Evolutionary conservation across 2,888 invertebrate genomes (phyloP), one percentile per base, ranked within the genome.

Genomic region (Mythimna ferrago): DNA sequence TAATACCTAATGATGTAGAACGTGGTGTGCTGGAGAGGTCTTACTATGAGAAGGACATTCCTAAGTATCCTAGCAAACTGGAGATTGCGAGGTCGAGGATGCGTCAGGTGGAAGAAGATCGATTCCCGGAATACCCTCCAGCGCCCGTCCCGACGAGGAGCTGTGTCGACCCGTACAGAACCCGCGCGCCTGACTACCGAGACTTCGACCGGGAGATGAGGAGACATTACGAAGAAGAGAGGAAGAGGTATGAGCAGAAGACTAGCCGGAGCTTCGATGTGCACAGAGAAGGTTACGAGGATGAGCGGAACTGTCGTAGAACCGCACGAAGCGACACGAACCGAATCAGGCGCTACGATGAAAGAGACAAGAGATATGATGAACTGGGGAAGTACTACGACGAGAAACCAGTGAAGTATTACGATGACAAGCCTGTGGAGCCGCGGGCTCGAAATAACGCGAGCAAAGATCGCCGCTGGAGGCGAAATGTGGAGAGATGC

Each of bases 241-340:
- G 90, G 60, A 88, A 90, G 73, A 89, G 88, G 70, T 88, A 88
- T 51, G 94, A 93, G 38, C 92, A 94, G 66, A 95, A 92, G 70
- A 91, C 93, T 2, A 95, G 94, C 70, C 89, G 95, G 72, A 95
- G 95, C 72, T 95, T 93, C 62, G 95, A 95, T 6, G 77, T 91
- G 2, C 90, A 89, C 2, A 89, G 93, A 54, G 92, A 94, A 4
- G 80, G 75, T 21, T 93, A 90, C 51, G 92, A 93, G 0, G 94
- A 93, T 6, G 92, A 92, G 2, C 87, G 91, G 70, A 56, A 67
- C 48, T 86, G 78, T 35, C 89, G 92, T 5, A 89, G 90, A 54
- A 92, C 93, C 0, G 79, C 91, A 5, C 89, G 95, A 63, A 95
- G 94, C 73, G 95, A 90, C 6, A 92, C 87, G 61, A 89, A 90